Base-by-base conservation (phyloP, 2,888 invertebrate genomes). In the Microchrysa polita region DNA sequence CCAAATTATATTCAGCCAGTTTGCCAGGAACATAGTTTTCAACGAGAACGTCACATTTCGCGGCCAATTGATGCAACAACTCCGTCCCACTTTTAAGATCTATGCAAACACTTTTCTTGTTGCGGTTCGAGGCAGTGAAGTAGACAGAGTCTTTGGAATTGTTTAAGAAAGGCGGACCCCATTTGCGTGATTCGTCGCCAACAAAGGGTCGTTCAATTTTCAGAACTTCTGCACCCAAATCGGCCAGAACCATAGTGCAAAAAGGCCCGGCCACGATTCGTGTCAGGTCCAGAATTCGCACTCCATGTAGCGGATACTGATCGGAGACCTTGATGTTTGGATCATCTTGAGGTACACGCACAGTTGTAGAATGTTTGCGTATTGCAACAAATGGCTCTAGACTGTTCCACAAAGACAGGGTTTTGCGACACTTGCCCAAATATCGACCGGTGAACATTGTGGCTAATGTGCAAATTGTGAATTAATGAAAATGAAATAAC, bases 21-120 rank as follows among this genome's bases (percentile, higher is more conserved):
- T 95, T 96, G 0, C 97, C 97, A 0, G 98, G 97, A 0, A 98
- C 86, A 85, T 92, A 98, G 85, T 98, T 98, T 83, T 98, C 98
- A 1, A 98, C 88, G 1, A 98, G 81, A 7, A 98, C 90, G 86
- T 98, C 98, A 81, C 92, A 92, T 80, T 91, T 89, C 63, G 84
- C 85, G 0, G 91, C 93, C 77, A 98, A 84, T 77, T 94, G 90
- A 77, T 90, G 87, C 40, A 95, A 85, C 9, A 95, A 82, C 77
- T 96, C 94, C 80, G 88, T 86, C 18, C 86, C 82, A 1, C 87
- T 86, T 82, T 95, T 95, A 44, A 98, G 85, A 85, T 98, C 91
- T 67, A 98, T 86, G 80, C 94, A 94, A 40, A 97, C 86, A 83
- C 97, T 97, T 83, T 93, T 93, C 85, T 98, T 98, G 82, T 97